Percentiles rank a stretch among this genome's conserved stretches.
These are phyloP conservation scores for Paramormyrops kingsleyae DNA, from an alignment of 2,113 vertebrate genomes.

Conservation along the genomic window DNA sequence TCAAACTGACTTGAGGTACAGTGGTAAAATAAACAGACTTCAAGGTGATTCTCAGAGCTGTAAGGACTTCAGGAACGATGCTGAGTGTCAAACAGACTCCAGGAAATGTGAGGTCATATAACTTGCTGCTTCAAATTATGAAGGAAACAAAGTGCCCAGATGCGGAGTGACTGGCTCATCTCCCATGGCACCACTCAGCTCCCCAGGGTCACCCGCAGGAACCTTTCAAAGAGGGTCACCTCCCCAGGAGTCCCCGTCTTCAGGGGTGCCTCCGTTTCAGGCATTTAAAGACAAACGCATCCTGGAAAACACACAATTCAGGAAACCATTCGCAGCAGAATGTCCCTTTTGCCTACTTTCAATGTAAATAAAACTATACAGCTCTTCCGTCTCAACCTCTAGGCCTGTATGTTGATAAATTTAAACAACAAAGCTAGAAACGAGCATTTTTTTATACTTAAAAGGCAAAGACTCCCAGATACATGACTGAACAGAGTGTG, in stretches of 20 bases:
- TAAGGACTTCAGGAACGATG: neutral
- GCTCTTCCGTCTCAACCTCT: neutral
- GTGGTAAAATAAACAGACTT: neutral
- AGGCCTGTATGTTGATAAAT: neutral
- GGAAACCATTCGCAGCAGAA: neutral
- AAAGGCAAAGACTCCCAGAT: neutral
- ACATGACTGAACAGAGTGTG: neutral
- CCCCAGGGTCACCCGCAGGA: neutral
- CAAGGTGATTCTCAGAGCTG: neutral
- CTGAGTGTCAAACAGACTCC: neutral
- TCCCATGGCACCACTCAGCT: neutral
- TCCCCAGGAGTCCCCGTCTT: neutral
- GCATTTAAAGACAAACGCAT: neutral
- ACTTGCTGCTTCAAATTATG: neutral
- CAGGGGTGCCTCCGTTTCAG: neutral
- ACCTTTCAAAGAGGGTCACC: neutral
- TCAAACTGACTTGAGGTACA: neutral
- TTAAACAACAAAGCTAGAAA: neutral
- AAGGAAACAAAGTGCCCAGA: neutral
- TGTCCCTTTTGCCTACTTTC: neutral
- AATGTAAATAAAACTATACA: neutral
- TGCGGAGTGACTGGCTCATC: neutral
- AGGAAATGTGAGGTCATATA: neutral
- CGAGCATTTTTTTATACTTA: neutral
- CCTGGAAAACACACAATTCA: neutral